A percentile compares a stretch with the other conserved stretches of the same genome.
These are phyloP conservation scores for Brienomyrus brachyistius DNA, from an alignment of 2,113 vertebrate species.

Conservation along the genomic window DNA sequence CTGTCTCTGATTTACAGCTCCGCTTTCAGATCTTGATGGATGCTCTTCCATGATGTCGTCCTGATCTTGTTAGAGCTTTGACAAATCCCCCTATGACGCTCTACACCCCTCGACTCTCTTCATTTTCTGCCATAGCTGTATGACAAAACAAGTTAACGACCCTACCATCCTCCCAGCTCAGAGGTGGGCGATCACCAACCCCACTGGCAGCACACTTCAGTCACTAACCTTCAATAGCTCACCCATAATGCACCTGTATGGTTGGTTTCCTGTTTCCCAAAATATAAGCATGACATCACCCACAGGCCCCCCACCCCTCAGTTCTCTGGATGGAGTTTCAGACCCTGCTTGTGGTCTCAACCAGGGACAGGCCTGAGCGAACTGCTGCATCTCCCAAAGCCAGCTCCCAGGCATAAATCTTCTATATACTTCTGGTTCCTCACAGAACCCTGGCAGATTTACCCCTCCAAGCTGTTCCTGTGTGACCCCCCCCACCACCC, in stretches of 20 bases:
- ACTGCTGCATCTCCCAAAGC: neutral
- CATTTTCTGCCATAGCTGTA: neutral
- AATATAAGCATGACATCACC: neutral
- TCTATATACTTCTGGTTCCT: neutral
- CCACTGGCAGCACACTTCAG: neutral
- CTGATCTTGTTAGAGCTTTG: neutral
- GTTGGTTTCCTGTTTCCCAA: neutral
- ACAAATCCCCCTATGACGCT: neutral
- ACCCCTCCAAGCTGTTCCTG: neutral
- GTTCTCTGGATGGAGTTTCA: neutral
- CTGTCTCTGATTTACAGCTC: neutral
- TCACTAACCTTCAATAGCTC: neutral
- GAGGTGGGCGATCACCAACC: neutral
- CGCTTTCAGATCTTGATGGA: neutral
- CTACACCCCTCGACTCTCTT: neutral
- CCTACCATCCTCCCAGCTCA: neutral
- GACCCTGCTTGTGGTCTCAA: neutral
- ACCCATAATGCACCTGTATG: neutral
- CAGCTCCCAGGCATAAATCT: neutral
- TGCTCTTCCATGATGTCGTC: neutral
- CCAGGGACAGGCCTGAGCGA: neutral
- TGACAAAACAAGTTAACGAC: neutral
- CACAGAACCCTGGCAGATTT: neutral
- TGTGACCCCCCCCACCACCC: neutral
- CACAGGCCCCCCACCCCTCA: too few relatives aligned